Conservation (phyloP, 2,888 invertebrate species). For the Ceratothoa steindachneri region DNA sequence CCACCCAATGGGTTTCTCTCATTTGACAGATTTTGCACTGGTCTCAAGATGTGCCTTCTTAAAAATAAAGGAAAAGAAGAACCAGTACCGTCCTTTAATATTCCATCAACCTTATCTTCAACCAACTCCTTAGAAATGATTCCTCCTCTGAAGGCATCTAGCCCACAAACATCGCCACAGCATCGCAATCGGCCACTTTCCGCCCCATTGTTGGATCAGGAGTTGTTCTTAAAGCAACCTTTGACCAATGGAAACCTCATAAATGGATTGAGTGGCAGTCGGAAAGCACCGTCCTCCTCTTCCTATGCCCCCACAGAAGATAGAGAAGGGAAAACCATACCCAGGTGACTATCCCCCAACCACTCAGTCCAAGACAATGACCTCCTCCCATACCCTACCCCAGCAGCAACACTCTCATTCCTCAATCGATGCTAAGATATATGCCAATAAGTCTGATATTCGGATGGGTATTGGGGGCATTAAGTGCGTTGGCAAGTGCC, state of each 20-base stretch:
- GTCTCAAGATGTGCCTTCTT: slow-evolving; percentile 61
- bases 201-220: slow-evolving; percentile 15
- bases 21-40: slow-evolving; percentile 90
- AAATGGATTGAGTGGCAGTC: not conserved
- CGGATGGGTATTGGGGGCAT: slow-evolving; percentile 33
- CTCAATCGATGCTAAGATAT: not conserved
- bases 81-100: not conserved
- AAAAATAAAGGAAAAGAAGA: slow-evolving; percentile 4
- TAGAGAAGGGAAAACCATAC: not conserved
- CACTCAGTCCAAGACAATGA: not conserved
- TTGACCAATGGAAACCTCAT: not conserved
- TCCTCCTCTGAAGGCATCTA: not conserved
- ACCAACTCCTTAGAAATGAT: not conserved
- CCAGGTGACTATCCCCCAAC: not conserved
- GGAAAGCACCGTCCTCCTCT: not conserved
- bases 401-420: not conserved
- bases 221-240: not conserved
- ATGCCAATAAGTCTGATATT: slow-evolving; percentile 27
- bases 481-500: slow-evolving; percentile 18
- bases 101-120: not conserved
- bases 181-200: slow-evolving; percentile 6
- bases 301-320: not conserved
- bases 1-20: slow-evolving; percentile 79
- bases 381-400: too few relatives aligned
- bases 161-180: not conserved